Evolutionary conservation across 2,113 vertebrate genomes (phyloP).

Genomic region (Phylloscopus trochilus): DNA sequence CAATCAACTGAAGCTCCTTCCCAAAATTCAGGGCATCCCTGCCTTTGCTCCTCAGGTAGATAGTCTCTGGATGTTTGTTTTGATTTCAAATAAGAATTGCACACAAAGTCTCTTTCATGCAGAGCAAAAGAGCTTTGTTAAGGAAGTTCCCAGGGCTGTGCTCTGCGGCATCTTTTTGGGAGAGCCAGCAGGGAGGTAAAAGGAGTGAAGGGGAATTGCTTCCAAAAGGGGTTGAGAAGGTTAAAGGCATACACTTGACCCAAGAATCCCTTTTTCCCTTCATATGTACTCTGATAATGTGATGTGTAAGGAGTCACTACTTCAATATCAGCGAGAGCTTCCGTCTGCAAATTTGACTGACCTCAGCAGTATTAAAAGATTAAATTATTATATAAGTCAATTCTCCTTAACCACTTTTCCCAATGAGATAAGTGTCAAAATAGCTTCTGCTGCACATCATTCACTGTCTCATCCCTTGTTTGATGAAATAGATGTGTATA

Average conservation of each 20-base stretch:
- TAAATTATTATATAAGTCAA: slow-evolving; percentile 35
- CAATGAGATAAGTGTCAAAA: slow-evolving; percentile 14
- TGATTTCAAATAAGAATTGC: neutral
- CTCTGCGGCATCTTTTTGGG: neutral
- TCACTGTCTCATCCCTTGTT: neutral
- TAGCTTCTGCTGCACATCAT: neutral
- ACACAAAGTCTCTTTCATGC: neutral
- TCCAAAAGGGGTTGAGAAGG: neutral
- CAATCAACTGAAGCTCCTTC: neutral
- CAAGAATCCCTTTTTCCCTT: neutral
- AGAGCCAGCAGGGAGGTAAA: neutral
- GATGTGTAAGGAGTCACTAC: neutral
- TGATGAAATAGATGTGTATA: neutral
- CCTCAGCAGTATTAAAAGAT: slow-evolving; percentile 14
- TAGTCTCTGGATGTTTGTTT: neutral
- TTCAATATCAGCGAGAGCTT: neutral
- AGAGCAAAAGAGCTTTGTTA: neutral
- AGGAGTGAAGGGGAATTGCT: neutral
- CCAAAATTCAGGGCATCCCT: neutral
- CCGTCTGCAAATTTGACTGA: neutral
- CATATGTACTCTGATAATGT: neutral
- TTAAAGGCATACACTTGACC: neutral
- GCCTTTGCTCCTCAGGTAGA: neutral
- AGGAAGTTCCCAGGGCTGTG: neutral
- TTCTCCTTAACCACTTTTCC: slow-evolving; percentile 9